Evolutionary conservation across 1,140 invertebrate species (phyloP).

Genomic region (Brachionus manjavacas): DNA sequence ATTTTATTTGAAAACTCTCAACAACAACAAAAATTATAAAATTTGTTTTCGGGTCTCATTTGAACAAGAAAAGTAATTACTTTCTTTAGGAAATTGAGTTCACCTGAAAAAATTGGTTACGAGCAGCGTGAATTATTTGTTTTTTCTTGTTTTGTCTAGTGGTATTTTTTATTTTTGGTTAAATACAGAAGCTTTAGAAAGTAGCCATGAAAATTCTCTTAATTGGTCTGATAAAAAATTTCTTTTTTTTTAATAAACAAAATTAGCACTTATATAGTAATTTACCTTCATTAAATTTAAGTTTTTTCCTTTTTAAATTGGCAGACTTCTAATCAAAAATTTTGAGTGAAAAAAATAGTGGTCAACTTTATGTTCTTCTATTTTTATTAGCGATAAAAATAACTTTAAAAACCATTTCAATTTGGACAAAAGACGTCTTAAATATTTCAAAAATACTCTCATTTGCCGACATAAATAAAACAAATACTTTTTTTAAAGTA

Average conservation of each 20-base stretch:
- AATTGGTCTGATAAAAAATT: background rate
- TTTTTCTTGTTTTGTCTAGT: background rate
- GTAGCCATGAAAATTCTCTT: background rate
- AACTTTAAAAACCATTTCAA: too few species aligned
- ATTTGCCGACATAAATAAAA: too few species aligned
- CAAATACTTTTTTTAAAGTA: too few species aligned
- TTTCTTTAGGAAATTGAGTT: background rate
- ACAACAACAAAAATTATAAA: background rate
- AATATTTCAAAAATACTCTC: too few species aligned
- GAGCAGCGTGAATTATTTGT: background rate
- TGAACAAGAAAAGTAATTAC: background rate
- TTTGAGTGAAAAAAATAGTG: too few species aligned
- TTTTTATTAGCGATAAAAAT: too few species aligned
- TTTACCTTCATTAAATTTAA: background rate
- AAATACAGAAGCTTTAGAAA: background rate
- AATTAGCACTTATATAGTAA: background rate
- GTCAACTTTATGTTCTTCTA: too few species aligned
- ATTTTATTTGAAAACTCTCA: background rate
- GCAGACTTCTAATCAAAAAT: too few species aligned
- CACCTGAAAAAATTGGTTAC: background rate
- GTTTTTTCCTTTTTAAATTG: background rate
- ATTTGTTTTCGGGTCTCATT: background rate
- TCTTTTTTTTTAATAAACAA: background rate
- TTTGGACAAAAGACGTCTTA: too few species aligned
- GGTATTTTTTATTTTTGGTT: background rate